phyloP scores from a whole-genome alignment of 23 tunicate species.

The Trididemnum nubilum region DNA sequence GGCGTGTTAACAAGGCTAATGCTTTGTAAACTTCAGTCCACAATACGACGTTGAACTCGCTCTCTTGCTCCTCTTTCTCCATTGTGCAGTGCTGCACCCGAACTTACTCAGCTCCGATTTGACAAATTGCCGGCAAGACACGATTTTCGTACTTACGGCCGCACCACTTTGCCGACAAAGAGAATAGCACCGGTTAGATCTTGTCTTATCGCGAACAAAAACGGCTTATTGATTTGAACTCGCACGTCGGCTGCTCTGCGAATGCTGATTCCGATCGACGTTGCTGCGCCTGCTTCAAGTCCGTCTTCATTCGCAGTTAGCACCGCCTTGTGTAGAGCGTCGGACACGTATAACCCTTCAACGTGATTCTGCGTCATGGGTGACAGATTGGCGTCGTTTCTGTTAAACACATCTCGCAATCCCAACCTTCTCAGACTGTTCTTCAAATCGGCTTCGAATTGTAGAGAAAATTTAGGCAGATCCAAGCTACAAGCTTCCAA shows the following conservation, averaged over 20 bases:
- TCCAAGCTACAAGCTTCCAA: constrained; percentile 39
- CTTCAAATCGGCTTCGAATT: constrained; percentile 29
- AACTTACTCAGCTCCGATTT: no score
- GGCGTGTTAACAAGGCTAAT: no score
- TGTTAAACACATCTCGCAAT: constrained; percentile 55
- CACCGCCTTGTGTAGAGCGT: constrained; percentile 71
- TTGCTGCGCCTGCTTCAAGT: constrained; percentile 76
- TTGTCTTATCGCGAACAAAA: constrained; percentile 67
- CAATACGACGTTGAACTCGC: no score
- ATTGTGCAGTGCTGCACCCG: no score
- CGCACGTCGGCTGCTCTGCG: background rate
- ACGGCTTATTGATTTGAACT: constrained; percentile 59
- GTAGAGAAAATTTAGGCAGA: constrained; percentile 67
- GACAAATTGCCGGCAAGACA: no score
- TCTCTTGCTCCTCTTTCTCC: no score
- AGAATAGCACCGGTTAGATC: constrained; percentile 65
- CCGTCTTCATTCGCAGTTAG: constrained; percentile 77
- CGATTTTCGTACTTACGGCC: background rate
- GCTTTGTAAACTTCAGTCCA: no score
- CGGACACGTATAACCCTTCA: constrained; percentile 43
- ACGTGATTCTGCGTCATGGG: constrained; percentile 32
- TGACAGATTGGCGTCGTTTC: constrained; percentile 48
- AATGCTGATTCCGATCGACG: constrained; percentile 17
- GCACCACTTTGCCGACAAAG: constrained; percentile 49
- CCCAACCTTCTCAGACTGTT: constrained; percentile 46